Conservation (phyloP, 2,113 vertebrate genomes). For the Tenrec ecaudatus region DNA sequence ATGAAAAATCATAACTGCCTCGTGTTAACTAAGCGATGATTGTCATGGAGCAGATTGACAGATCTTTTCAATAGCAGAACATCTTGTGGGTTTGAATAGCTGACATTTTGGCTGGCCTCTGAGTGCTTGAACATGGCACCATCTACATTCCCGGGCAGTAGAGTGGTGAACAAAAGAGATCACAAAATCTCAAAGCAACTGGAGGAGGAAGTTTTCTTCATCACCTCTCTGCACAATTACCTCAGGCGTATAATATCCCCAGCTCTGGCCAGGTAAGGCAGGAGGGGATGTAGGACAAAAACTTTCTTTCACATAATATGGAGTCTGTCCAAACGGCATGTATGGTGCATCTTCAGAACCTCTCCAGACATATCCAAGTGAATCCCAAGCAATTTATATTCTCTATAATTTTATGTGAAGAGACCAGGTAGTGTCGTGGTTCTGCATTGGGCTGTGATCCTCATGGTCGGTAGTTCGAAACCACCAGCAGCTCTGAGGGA, state of each 20-base stretch:
- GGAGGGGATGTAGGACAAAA: background rate
- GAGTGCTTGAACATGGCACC: background rate
- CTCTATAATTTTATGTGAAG: background rate
- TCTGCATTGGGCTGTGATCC: too few relatives aligned
- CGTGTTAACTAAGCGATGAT: background rate
- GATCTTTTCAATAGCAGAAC: background rate
- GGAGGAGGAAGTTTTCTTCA: background rate
- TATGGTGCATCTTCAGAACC: background rate
- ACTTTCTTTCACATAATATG: background rate
- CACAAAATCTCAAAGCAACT: background rate
- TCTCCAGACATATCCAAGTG: background rate
- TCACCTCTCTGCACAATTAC: background rate
- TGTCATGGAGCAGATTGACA: background rate
- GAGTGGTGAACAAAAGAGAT: background rate
- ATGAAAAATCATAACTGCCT: background rate
- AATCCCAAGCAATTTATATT: constrained; percentile 37
- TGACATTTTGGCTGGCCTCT: background rate
- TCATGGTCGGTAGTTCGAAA: too few relatives aligned
- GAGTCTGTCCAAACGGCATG: background rate
- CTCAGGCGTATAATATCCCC: background rate
- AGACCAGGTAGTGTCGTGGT: too few relatives aligned
- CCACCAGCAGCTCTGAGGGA: too few relatives aligned
- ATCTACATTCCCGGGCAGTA: background rate
- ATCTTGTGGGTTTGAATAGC: background rate
- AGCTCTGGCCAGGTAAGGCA: background rate